A percentile compares a stretch with the other conserved stretches of the same genome.
Evolutionary conservation across 2,113 vertebrate species (phyloP).

Genomic region (western clawed frog (Xenopus tropicalis)): DNA sequence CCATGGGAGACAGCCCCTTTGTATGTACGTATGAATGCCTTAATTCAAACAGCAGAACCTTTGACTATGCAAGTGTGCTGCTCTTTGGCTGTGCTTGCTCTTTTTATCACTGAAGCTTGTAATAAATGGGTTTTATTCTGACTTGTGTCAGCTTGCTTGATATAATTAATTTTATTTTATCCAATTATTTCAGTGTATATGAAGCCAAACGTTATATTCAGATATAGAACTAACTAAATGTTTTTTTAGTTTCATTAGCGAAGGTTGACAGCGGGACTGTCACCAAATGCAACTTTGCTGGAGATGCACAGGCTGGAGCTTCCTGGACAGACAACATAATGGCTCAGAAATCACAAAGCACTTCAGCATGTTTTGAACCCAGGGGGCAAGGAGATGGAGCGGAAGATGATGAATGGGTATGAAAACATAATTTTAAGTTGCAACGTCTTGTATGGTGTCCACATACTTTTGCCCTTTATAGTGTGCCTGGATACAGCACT

Average conservation of each 20-base stretch:
- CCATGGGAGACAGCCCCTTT: slow-evolving; percentile 78
- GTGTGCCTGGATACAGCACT: too few relatives aligned
- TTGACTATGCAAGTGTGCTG: too few relatives aligned
- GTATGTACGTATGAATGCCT: slow-evolving; percentile 66
- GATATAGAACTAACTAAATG: not conserved
- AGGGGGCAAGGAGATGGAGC: slow-evolving; percentile 67
- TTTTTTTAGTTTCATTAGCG: slow-evolving; percentile 70
- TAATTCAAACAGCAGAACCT: too few relatives aligned
- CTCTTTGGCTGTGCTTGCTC: too few relatives aligned
- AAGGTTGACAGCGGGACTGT: slow-evolving; percentile 76
- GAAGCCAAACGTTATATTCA: too few relatives aligned
- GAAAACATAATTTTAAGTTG: slow-evolving; percentile 13
- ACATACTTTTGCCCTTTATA: too few relatives aligned
- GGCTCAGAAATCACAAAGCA: slow-evolving; percentile 64
- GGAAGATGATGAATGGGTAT: slow-evolving; percentile 84
- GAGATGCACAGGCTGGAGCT: slow-evolving; percentile 68
- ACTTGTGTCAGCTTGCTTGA: too few relatives aligned
- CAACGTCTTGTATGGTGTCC: too few relatives aligned
- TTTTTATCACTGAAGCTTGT: too few relatives aligned
- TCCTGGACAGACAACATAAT: slow-evolving; percentile 88
- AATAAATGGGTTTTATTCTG: too few relatives aligned
- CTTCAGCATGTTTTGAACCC: not conserved
- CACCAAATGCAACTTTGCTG: slow-evolving; percentile 84
- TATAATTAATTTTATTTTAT: too few relatives aligned
- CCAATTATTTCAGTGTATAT: too few relatives aligned